A percentile compares a stretch with the other conserved stretches of the same genome.
phyloP scores from a whole-genome alignment of 2,797 vertebrate species.

The Cuculus canorus region DNA sequence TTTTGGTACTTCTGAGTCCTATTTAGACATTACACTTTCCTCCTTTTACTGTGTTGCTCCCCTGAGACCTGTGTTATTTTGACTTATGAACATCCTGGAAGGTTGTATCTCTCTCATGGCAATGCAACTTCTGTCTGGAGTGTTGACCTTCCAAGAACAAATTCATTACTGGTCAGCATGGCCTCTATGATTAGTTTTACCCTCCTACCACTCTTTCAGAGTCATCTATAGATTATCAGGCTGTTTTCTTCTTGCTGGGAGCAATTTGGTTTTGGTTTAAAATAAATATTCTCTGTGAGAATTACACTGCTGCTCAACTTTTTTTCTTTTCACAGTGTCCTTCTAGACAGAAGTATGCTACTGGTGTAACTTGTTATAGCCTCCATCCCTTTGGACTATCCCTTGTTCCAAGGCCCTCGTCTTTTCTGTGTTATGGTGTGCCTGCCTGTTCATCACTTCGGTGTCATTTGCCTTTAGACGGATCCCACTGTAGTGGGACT shows the following conservation, averaged over 20 bases:
- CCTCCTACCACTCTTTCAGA: neutral
- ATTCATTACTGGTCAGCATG: neutral
- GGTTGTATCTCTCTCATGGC: neutral
- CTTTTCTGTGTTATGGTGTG: neutral
- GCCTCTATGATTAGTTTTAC: neutral
- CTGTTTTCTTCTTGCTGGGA: neutral
- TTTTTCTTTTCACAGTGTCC: neutral
- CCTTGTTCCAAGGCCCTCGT: neutral
- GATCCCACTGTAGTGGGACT: neutral
- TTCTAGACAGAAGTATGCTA: neutral
- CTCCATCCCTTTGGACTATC: neutral
- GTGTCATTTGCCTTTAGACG: neutral
- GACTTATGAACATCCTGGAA: neutral
- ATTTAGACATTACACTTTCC: neutral
- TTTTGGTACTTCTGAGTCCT: neutral
- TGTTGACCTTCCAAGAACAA: neutral
- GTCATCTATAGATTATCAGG: neutral
- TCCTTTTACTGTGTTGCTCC: neutral
- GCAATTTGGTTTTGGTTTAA: neutral
- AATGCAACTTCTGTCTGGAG: neutral
- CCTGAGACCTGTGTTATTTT: neutral
- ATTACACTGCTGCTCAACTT: neutral
- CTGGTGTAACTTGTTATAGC: neutral
- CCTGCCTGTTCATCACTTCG: neutral
- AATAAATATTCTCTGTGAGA: neutral